A percentile compares a stretch with the other conserved stretches of the same genome.
These are phyloP conservation scores for Glandiceps talaboti DNA, from an alignment of 53 echinoderm and acorn worm genomes.

Conservation along the genomic window DNA sequence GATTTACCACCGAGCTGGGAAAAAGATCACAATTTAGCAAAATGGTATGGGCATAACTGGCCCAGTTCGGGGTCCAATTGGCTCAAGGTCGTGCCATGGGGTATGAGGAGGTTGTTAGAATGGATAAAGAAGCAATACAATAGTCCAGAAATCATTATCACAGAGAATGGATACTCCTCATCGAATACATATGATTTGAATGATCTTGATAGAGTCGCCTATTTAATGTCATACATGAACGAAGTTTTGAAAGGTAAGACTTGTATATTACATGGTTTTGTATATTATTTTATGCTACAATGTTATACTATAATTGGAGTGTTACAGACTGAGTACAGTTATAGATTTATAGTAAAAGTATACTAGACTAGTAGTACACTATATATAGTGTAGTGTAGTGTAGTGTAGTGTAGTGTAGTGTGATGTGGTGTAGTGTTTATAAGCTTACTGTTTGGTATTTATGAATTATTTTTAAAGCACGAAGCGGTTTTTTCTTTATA, in stretches of 20 bases:
- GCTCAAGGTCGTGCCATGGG: constrained; percentile 83
- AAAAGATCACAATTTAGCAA: constrained; percentile 45
- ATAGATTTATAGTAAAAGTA: too few relatives aligned
- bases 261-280: background rate
- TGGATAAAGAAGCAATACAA: constrained; percentile 60
- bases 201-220: constrained; percentile 54
- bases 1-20: constrained; percentile 42
- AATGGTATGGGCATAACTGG: constrained; percentile 53
- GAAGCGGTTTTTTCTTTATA: too few relatives aligned
- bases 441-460: too few relatives aligned
- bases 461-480: too few relatives aligned
- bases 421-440: too few relatives aligned
- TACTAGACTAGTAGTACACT: too few relatives aligned
- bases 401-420: too few relatives aligned
- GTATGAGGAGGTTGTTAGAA: constrained; percentile 45
- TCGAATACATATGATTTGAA: constrained; percentile 47
- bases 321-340: too few relatives aligned
- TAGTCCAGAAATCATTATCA: constrained; percentile 60
- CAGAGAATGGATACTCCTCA: constrained; percentile 85
- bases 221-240: constrained; percentile 74
- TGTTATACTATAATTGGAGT: too few relatives aligned
- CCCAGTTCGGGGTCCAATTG: constrained; percentile 48
- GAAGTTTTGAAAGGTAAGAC: constrained; percentile 76
- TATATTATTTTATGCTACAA: too few relatives aligned
- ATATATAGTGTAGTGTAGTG: too few relatives aligned